Evolutionary conservation across 2,113 vertebrate genomes (phyloP), one percentile per base, ranked within the genome.

Genomic region (Tauraco erythrolophus): DNA sequence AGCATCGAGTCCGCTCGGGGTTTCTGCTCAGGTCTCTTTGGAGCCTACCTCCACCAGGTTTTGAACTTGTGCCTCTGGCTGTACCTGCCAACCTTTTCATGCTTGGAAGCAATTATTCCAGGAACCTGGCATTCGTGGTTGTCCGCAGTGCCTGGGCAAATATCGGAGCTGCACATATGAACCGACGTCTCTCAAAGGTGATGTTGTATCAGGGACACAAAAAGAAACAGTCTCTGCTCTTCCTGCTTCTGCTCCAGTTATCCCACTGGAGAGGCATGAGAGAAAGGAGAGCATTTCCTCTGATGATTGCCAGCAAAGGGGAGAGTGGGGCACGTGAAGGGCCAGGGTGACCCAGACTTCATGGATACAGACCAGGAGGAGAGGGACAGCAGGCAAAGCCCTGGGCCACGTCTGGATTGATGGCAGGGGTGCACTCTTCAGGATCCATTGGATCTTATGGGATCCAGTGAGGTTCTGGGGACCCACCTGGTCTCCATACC

Each of bases 261-360:
- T 64, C 70, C 58, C 60, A 61, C 33, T 48, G 1, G 17, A 84
- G 64, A 70, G 46, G 58, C 64, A 66, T 74, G 51, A 45, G 51
- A 35, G 56, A 60, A 87, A 72, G 76, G 27, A 84, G 46, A 45
- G 10, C 72, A 81, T 46, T 12, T 74, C 80, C 71, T 48, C 61
- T 71, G 39, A 11, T 14, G 25, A 19, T 66, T 69, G 30, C 22
- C 76, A 92, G 35, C 35, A 65, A 84, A 79, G 41, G 12, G 33
- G 39, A 27, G 43, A 86, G 51, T 0, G 1, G 24, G 54, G 37
- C 43, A 70, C 0, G 0, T 7, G 75, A 75, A 85, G 24, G 46
- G 18, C 50, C 53, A 53, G 14, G 14, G 45, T 65, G 58, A 79
- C 35, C 45, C 75, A 46, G 33, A 68, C 10, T 51, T 65, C 2